phyloP scores from a whole-genome alignment of 2,888 invertebrate genomes.

The Rhyacophila evoluta region DNA sequence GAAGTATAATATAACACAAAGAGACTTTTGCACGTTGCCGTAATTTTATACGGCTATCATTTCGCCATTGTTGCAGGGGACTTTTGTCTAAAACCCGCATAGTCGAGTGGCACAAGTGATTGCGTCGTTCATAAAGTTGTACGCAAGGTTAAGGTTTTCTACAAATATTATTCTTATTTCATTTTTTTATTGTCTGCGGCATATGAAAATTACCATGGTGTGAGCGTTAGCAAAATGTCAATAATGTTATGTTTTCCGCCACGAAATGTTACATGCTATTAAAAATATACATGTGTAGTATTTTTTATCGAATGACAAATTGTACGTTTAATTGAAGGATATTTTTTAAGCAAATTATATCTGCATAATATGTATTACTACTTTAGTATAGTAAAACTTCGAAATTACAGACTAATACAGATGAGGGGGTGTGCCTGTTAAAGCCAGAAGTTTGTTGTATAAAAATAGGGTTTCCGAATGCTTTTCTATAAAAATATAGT shows the following conservation, averaged over 20 bases:
- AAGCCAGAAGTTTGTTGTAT: too few species aligned
- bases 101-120: neutral
- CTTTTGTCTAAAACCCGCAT: neutral
- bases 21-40: neutral
- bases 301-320: too few species aligned
- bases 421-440: too few species aligned
- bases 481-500: too few species aligned
- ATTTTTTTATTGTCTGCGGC: too few species aligned
- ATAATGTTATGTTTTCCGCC: neutral
- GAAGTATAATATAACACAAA: neutral
- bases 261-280: neutral
- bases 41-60: neutral
- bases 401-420: too few species aligned
- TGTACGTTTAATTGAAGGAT: too few species aligned
- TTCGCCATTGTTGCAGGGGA: neutral
- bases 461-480: too few species aligned
- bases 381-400: too few species aligned
- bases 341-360: too few species aligned
- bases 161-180: neutral
- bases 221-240: neutral
- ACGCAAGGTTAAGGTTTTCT: neutral
- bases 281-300: too few species aligned
- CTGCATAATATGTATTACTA: too few species aligned
- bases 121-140: neutral
- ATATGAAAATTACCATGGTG: neutral